A percentile compares a stretch with the other conserved stretches of the same genome.
phyloP scores from a whole-genome alignment of 2,113 vertebrate species.

The Alexandromys fortis region DNA sequence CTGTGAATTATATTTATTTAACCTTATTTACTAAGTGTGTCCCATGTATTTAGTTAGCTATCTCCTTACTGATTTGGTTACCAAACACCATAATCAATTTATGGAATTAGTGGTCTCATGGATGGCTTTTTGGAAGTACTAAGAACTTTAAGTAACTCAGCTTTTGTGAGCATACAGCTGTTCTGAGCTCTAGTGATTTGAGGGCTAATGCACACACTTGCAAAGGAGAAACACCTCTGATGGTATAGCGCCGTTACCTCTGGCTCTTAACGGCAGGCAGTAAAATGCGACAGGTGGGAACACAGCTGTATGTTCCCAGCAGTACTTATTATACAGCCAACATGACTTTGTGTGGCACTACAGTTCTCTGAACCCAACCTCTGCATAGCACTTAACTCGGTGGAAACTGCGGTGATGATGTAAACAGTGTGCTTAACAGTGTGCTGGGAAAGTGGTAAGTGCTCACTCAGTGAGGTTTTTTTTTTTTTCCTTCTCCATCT shows the following conservation, averaged over 20 bases:
- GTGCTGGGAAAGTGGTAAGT: conserved; percentile 29
- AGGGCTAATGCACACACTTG: conserved; percentile 6
- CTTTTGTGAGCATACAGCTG: background rate
- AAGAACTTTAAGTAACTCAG: background rate
- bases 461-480: background rate
- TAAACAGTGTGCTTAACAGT: conserved; percentile 22
- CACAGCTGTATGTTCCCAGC: background rate
- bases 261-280: background rate
- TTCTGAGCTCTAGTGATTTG: background rate
- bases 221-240: background rate
- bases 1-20: background rate
- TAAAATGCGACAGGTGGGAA: background rate
- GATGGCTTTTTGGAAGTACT: background rate
- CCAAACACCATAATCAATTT: background rate
- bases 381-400: conserved; percentile 30
- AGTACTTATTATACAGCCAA: background rate
- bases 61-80: background rate
- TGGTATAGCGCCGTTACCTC: background rate
- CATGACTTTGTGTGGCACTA: background rate
- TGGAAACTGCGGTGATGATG: background rate
- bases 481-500: background rate
- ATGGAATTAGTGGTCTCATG: background rate
- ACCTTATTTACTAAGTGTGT: background rate
- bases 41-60: background rate
- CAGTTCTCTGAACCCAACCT: background rate